Evolutionary conservation across 2,888 invertebrate genomes (phyloP), one percentile per base, ranked within the genome.

Genomic region (Sarcophaga rosellei): DNA sequence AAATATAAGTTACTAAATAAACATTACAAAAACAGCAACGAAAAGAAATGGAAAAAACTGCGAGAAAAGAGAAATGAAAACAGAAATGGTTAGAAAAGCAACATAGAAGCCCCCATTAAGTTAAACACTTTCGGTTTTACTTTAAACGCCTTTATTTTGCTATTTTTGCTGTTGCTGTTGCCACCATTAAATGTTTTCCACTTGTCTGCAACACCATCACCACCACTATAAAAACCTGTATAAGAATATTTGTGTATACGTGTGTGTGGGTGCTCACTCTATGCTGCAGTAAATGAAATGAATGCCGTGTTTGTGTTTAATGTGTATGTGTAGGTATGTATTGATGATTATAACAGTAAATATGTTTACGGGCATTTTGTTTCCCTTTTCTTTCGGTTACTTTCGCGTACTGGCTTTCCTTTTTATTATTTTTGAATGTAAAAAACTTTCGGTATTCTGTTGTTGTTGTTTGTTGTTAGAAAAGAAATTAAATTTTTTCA

Each of bases 91-190:
- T 65, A 15, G 45, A 23, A 62, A 10, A 62, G 57, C 23, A 53
- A 66, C 45, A 65, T 69, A 63, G 47, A 69, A 63, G 25, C 53
- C 53, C 17, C 66, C 73, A 82, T 82, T 80, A 74, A 59, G 77
- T 83, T 80, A 83, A 86, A 86, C 76, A 86, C 83, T 86, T 86
- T 86, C 74, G 77, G 86, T 83, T 86, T 86, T 81, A 77, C 47
- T 70, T 53, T 83, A 74, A 86, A 69, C 80, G 73, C 76, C 79
- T 73, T 63, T 85, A 4, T 53, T 53, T 53, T 53, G 4, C 53
- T 3, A 17, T 53, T 12, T 53, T 47, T 4, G 3, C 63, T 74
- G 63, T 4, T 53, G 15, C 53, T 53, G 77, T 73, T 73, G 68
- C 68, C 73, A 74, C 53, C 86, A 70, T 83, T 80, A 85, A 83